Base-by-base conservation (phyloP, 2,797 vertebrate genomes). In the Cirrhinus mrigala region DNA sequence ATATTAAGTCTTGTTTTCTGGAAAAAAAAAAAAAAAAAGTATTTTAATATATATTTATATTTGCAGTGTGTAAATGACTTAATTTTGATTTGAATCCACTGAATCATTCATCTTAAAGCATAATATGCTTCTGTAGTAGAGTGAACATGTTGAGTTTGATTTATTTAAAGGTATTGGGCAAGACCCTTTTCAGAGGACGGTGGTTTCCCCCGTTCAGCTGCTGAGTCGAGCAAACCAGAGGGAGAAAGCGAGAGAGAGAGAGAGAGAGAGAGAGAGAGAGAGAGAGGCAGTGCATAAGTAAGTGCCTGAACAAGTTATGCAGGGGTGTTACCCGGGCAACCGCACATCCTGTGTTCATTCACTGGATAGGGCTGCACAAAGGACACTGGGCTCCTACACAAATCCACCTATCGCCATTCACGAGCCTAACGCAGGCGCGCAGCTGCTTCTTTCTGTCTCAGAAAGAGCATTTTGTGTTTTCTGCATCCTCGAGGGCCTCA, bases 261-360 rank as follows among this genome's bases (percentile, higher is more conserved):
- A 44, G 40, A 1, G 40, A 44, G 40, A 44, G 40, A 44, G 37
- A 40, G 40, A 44, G 40, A 84, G 58, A 84, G 48, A 37, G 62
- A 74, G 64, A 60, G 44, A 62, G 76, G 44, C 52, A 40, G 77
- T 66, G 79, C 37, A 71, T 85, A 62, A 76, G 70, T 62, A 71
- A 81, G 70, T 48, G 50, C 15, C 90, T 89, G 88, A 92, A 89
- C 93, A 92, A 93, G 92, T 94, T 92, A 91, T 92, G 91, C 91
- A 92, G 92, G 88, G 88, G 90, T 40, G 94, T 96, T 96, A 90
- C 94, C 94, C 87, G 66, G 93, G 94, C 93, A 95, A 96, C 95
- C 87, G 92, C 92, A 93, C 93, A 94, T 93, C 91, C 91, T 90
- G 91, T 90, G 91, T 92, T 88, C 87, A 91, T 91, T 90, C 82